These are phyloP conservation scores for Epicampocera succincta DNA, from an alignment of 2,888 invertebrate genomes.

Conservation along the genomic window DNA sequence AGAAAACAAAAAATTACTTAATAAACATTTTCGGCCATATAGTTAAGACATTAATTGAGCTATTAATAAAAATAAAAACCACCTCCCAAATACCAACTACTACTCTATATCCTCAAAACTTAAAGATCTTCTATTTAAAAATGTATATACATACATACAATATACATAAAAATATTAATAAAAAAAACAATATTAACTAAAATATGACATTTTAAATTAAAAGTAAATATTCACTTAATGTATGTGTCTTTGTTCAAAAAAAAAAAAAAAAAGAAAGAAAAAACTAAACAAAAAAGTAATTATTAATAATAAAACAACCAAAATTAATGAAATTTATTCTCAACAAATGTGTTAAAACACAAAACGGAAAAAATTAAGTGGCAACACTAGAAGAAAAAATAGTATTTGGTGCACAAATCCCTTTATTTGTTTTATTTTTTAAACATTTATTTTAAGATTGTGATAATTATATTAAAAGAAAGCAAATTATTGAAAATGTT, in stretches of 20 bases:
- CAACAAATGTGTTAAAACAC: constrained; percentile 23
- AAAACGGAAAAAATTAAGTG: constrained; percentile 9
- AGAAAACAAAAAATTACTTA: not conserved
- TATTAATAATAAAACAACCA: not conserved
- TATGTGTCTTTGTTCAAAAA: constrained; percentile 53
- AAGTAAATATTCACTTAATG: constrained; percentile 43
- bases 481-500: constrained; percentile 56
- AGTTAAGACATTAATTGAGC: constrained; percentile 34
- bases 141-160: constrained; percentile 45
- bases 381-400: constrained; percentile 43
- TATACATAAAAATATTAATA: constrained; percentile 15
- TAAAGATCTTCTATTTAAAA: constrained; percentile 7
- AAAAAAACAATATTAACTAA: constrained; percentile 17
- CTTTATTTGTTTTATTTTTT: constrained; percentile 50
- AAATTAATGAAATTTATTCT: constrained; percentile 12
- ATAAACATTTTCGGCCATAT: constrained; percentile 49
- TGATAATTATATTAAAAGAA: constrained; percentile 72
- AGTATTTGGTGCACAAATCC: constrained; percentile 63
- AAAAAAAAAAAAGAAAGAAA: constrained; percentile 25
- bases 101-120: not conserved
- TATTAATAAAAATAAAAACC: constrained; percentile 25
- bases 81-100: constrained; percentile 40
- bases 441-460: constrained; percentile 68
- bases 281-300: constrained; percentile 14
- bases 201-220: constrained; percentile 29